Conservation (phyloP, 1,140 invertebrate species). For the Ladona fulva region DNA sequence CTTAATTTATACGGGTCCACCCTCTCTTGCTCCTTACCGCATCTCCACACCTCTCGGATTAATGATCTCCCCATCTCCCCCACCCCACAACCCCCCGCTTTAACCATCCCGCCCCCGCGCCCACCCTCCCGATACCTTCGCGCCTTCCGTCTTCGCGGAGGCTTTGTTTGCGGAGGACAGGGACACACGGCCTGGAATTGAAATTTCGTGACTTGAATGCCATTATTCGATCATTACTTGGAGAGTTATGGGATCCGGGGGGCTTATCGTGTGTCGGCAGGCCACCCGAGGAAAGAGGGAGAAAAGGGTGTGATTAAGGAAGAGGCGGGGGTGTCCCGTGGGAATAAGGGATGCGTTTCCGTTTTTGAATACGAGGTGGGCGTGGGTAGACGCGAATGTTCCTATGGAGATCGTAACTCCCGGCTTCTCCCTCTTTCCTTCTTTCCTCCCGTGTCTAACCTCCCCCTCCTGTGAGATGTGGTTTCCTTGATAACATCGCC, state of each 20-base stretch:
- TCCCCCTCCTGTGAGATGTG: neutral
- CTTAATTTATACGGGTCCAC: slow-evolving; percentile 3
- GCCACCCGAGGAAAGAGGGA: neutral
- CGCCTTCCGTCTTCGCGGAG: neutral
- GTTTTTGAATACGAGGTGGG: neutral
- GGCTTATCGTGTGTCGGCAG: slow-evolving; percentile 11
- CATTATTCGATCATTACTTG: slow-evolving; percentile 17
- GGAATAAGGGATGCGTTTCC: neutral
- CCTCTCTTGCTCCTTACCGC: neutral
- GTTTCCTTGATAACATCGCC: neutral
- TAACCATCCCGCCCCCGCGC: neutral
- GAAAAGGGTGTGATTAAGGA: neutral
- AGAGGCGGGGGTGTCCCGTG: neutral
- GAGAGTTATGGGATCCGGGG: slow-evolving; percentile 11
- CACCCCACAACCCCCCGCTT: neutral
- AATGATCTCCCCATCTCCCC: neutral
- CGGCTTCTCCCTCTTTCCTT: neutral
- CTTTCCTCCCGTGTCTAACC: neutral
- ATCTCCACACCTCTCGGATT: neutral
- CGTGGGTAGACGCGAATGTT: neutral
- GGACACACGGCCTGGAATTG: slow-evolving; percentile 11
- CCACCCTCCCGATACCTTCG: neutral
- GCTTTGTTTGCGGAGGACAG: neutral
- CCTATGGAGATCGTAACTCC: neutral
- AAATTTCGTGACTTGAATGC: slow-evolving; percentile 20